Percentiles rank a stretch among this genome's conserved stretches.
phyloP scores from a whole-genome alignment of 1,140 invertebrate species.

The Oppia nitens region DNA sequence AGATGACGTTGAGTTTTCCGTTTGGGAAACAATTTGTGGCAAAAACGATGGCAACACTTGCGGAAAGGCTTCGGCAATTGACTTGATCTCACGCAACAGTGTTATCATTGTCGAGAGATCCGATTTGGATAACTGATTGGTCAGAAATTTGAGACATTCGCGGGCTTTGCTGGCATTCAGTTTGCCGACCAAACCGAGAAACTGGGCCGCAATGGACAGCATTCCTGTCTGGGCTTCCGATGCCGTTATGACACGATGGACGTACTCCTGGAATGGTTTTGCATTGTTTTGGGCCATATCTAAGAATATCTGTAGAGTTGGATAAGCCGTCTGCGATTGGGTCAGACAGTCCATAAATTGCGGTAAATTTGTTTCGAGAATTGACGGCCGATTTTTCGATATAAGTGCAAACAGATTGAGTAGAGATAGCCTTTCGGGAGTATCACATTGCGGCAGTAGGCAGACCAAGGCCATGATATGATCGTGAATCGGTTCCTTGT shows the following conservation, averaged over 20 bases:
- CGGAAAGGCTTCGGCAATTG: conserved; percentile 54
- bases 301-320: conserved; percentile 56
- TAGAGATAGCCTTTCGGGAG: conserved; percentile 60
- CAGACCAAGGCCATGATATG: conserved; percentile 63
- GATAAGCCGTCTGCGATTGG: conserved; percentile 35
- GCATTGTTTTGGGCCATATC: conserved; percentile 50
- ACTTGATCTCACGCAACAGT: conserved; percentile 53
- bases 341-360: conserved; percentile 54
- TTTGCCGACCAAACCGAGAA: conserved; percentile 30
- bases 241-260: conserved; percentile 44
- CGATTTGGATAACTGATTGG: conserved; percentile 47
- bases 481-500: conserved; percentile 60
- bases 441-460: conserved; percentile 58
- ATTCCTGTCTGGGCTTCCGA: conserved; percentile 47
- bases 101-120: conserved; percentile 48
- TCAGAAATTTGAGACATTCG: conserved; percentile 57
- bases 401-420: conserved; percentile 61
- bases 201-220: conserved; percentile 31
- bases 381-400: conserved; percentile 54
- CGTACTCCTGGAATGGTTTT: conserved; percentile 45
- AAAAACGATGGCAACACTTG: conserved; percentile 56
- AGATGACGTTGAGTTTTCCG: conserved; percentile 32
- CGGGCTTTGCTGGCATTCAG: conserved; percentile 43
- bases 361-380: conserved; percentile 54
- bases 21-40: conserved; percentile 45